Base-by-base conservation (phyloP, 2,113 vertebrate species). In the Paratilapia polleni region DNA sequence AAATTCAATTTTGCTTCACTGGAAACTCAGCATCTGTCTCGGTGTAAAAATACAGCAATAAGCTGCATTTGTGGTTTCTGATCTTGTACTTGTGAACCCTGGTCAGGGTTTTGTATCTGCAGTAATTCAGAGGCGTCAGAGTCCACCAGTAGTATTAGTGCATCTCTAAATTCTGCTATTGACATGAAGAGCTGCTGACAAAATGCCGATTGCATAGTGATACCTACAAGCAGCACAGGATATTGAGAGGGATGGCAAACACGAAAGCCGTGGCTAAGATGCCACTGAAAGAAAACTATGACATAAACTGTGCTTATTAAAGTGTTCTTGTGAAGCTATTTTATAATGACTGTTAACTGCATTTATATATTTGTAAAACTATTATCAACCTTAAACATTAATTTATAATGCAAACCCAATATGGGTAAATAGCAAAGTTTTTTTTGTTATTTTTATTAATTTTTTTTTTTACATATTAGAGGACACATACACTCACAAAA, bases 321-420 rank as follows among this genome's bases (percentile, higher is more conserved):
- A 4, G 11, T 49, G 26, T 59, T 68, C 26, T 62, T 61, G 77
- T 22, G 12, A 34, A 57, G 78, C 64, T 26, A 31, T 17, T 57
- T 80, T 60, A 62, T 28, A 8, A 47, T 79, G 85, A 82, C 6
- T 36, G 73, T 43, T 83, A 68, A 54, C 3, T 78, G 15, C 66
- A 83, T 87, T 87, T 59, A 76, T 80, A 79, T 52, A 54, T 74
- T 74, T 80, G 20, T 47, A 17, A 78, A 80, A 77, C 68, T 7
- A 52, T 78, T 47, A 76, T 57, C 38, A 49, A 43, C 24, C 36
- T 47, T 77, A 68, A 58, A 68, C 81, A 73, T 76, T 74, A 79
- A 52, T 83, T 79, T 66, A 62, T 77, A 78, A 78, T 77, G 83
- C 62, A 22, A 91, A 94, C 94, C 93, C 94, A 95, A 94, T 94